These are phyloP conservation scores for Cynoglossus semilaevis DNA, from an alignment of 2,113 vertebrate species.

Conservation along the genomic window DNA sequence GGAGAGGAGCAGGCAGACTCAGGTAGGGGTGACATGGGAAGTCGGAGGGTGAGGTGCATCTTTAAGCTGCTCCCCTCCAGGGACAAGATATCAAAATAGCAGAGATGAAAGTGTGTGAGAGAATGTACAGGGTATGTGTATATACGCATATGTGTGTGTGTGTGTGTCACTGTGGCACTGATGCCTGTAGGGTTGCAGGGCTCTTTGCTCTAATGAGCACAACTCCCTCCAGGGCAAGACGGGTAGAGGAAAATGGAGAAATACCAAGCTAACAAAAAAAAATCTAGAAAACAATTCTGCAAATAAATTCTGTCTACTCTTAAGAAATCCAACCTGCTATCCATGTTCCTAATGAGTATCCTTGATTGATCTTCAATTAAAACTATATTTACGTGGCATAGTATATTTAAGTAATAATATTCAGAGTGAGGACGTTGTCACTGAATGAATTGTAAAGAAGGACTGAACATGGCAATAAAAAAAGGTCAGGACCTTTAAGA, in stretches of 20 bases:
- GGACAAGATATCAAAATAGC: constrained; percentile 58
- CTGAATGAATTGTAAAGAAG: too few species aligned
- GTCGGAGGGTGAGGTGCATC: constrained; percentile 32
- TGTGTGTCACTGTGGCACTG: constrained; percentile 53
- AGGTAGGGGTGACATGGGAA: constrained; percentile 35
- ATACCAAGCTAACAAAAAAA: constrained; percentile 39
- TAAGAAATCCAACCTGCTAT: too few species aligned
- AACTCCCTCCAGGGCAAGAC: constrained; percentile 54
- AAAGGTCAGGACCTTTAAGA: background rate
- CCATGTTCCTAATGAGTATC: too few species aligned
- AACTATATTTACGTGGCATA: too few species aligned
- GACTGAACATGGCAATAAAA: too few species aligned
- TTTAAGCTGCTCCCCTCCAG: constrained; percentile 51
- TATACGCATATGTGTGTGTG: background rate
- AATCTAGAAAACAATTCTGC: too few species aligned
- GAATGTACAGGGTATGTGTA: constrained; percentile 16
- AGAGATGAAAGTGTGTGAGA: constrained; percentile 28
- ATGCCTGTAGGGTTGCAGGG: constrained; percentile 60
- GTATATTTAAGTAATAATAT: too few species aligned
- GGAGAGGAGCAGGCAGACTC: constrained; percentile 37
- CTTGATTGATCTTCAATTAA: too few species aligned
- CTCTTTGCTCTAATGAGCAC: constrained; percentile 71
- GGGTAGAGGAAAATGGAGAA: constrained; percentile 34
- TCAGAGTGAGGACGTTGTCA: too few species aligned
- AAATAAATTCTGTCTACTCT: too few species aligned